Evolutionary conservation across 2,888 invertebrate genomes (phyloP).

Genomic region (Pyrocoelia pectoralis): DNA sequence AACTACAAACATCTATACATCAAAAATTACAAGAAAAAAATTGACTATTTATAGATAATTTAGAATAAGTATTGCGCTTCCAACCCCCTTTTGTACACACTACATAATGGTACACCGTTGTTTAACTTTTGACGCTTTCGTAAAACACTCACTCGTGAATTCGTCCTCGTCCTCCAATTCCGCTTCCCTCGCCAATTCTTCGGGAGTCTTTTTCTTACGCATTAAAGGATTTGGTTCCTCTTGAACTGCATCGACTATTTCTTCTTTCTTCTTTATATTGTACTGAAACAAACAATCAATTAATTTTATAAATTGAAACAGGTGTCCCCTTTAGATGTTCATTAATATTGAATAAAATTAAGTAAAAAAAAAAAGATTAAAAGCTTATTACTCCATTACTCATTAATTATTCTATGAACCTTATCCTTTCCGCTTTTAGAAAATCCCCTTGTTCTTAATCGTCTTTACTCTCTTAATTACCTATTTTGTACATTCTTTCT

Average conservation of each 20-base stretch:
- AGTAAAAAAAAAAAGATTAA: not conserved
- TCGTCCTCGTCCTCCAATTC: constrained; percentile 96
- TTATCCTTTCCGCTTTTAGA: not conserved
- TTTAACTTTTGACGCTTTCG: constrained; percentile 50
- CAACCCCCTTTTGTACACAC: constrained; percentile 24
- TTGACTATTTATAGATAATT: not conserved
- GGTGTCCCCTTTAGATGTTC: not conserved
- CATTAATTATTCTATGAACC: not conserved
- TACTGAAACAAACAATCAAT: constrained; percentile 72
- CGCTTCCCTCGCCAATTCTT: constrained; percentile 95
- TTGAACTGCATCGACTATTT: constrained; percentile 81
- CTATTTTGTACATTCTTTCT: not conserved
- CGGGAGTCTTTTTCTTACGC: constrained; percentile 99
- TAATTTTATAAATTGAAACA: constrained; percentile 11
- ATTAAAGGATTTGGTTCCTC: constrained; percentile 94
- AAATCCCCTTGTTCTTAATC: not conserved
- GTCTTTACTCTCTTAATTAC: not conserved
- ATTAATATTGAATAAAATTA: not conserved
- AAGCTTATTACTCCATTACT: not conserved
- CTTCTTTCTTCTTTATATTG: constrained; percentile 98
- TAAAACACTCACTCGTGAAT: constrained; percentile 84
- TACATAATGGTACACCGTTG: constrained; percentile 55
- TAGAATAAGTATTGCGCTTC: not conserved
- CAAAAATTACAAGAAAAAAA: constrained; percentile 6
- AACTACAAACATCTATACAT: not conserved